A percentile compares a stretch with the other conserved stretches of the same genome.
Evolutionary conservation across 1,140 invertebrate species (phyloP).

Genomic region (Trichoplusia ni): DNA sequence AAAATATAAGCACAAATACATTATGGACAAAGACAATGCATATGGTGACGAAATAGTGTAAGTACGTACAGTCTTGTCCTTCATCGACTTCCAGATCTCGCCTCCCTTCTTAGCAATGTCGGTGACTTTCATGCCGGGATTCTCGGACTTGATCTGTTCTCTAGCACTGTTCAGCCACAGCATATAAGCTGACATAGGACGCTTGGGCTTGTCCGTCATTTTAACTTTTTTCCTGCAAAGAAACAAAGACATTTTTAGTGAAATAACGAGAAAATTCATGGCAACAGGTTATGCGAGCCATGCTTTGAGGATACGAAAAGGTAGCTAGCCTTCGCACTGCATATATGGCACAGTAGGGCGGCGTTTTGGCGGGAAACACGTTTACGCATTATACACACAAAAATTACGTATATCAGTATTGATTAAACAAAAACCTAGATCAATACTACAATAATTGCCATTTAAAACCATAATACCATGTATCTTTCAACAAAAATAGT

Average conservation of each 20-base stretch:
- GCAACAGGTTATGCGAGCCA: slow-evolving; percentile 59
- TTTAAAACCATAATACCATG: slow-evolving; percentile 32
- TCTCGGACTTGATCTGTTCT: slow-evolving; percentile 90
- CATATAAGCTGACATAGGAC: slow-evolving; percentile 93
- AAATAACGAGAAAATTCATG: slow-evolving; percentile 45
- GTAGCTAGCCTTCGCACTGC: slow-evolving; percentile 52
- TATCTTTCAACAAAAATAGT: slow-evolving; percentile 65
- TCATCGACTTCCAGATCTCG: slow-evolving; percentile 91
- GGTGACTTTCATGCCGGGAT: slow-evolving; percentile 90
- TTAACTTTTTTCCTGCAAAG: slow-evolving; percentile 82
- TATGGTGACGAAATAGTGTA: slow-evolving; percentile 28
- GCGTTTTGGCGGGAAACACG: slow-evolving; percentile 79
- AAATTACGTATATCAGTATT: neutral
- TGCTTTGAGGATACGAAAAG: slow-evolving; percentile 43
- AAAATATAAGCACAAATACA: slow-evolving; percentile 20
- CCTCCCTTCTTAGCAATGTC: slow-evolving; percentile 94
- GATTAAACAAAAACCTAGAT: slow-evolving; percentile 4
- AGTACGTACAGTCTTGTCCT: slow-evolving; percentile 90
- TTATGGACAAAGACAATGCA: slow-evolving; percentile 1
- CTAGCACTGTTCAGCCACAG: slow-evolving; percentile 93
- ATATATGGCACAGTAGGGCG: slow-evolving; percentile 55
- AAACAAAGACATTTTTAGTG: slow-evolving; percentile 46
- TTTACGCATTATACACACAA: slow-evolving; percentile 36
- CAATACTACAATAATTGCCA: slow-evolving; percentile 20
- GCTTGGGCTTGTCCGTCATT: slow-evolving; percentile 93